phyloP scores from a whole-genome alignment of 2,113 vertebrate genomes.

The Condylura cristata region DNA sequence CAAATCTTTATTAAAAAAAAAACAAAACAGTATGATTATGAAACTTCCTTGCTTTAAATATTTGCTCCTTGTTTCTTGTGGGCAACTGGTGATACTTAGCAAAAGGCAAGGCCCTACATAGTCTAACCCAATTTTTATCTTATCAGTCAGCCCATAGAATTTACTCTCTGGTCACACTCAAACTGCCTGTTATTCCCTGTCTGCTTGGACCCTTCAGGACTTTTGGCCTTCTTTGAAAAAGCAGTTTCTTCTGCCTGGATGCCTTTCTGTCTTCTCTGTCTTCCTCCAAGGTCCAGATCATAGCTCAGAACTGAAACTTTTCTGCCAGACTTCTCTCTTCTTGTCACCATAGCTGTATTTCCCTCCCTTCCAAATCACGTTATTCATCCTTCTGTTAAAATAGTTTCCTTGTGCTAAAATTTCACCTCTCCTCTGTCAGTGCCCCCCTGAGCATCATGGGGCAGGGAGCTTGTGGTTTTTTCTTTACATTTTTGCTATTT shows the following conservation, averaged over 20 bases:
- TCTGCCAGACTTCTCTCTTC: background rate
- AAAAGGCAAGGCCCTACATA: background rate
- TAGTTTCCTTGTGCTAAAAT: background rate
- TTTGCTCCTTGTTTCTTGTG: background rate
- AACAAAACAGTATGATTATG: background rate
- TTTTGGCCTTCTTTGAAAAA: background rate
- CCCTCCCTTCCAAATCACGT: background rate
- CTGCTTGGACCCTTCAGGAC: background rate
- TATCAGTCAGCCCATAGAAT: background rate
- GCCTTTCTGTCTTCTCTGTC: background rate
- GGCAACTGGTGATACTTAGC: background rate
- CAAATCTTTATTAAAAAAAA: too few relatives aligned
- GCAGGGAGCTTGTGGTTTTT: background rate
- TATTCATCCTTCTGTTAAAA: background rate
- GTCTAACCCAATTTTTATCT: background rate
- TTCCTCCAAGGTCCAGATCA: background rate
- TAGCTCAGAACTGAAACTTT: background rate
- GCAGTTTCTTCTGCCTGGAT: background rate
- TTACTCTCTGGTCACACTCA: background rate
- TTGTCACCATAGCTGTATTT: background rate
- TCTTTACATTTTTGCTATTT: background rate
- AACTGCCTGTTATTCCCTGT: background rate
- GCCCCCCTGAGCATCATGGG: background rate
- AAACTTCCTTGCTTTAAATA: conserved; percentile 31
- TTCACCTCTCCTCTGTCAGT: background rate